These are phyloP conservation scores for Mylabris sibirica DNA, from an alignment of 2,888 invertebrate species.

Conservation along the genomic window DNA sequence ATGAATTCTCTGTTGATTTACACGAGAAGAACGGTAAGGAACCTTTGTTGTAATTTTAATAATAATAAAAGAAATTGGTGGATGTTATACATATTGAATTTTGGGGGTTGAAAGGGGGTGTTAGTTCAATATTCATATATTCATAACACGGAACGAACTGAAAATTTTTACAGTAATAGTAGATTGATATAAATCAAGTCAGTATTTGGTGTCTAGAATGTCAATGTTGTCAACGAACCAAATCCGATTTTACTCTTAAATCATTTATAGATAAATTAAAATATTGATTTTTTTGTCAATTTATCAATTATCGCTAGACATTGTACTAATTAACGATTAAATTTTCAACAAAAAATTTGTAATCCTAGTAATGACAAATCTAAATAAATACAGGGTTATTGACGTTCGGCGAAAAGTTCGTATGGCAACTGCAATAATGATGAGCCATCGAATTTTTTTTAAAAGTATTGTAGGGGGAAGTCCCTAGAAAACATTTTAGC, in stretches of 20 bases:
- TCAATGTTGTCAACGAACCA: background rate
- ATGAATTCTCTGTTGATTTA: conserved; percentile 43
- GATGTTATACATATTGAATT: background rate
- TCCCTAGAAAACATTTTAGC: too few relatives aligned
- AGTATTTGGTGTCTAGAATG: background rate
- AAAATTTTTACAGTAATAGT: background rate
- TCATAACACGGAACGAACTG: background rate
- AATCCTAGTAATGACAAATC: too few relatives aligned
- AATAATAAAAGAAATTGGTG: too few relatives aligned
- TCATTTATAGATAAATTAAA: background rate
- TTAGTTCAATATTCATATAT: background rate
- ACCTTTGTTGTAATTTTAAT: background rate
- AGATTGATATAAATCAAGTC: background rate
- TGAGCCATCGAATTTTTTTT: too few relatives aligned
- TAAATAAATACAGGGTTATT: too few relatives aligned
- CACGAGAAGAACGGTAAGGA: conserved; percentile 42
- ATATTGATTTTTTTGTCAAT: background rate
- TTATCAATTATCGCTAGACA: too few relatives aligned
- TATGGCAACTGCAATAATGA: too few relatives aligned
- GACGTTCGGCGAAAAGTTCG: too few relatives aligned
- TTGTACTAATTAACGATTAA: too few relatives aligned
- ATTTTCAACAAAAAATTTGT: too few relatives aligned
- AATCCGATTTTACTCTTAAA: background rate
- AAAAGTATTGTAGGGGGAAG: too few relatives aligned
- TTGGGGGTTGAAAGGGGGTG: too few relatives aligned